phyloP scores from a whole-genome alignment of 2,888 invertebrate species.

The Pseudeuparius sepicola region DNA sequence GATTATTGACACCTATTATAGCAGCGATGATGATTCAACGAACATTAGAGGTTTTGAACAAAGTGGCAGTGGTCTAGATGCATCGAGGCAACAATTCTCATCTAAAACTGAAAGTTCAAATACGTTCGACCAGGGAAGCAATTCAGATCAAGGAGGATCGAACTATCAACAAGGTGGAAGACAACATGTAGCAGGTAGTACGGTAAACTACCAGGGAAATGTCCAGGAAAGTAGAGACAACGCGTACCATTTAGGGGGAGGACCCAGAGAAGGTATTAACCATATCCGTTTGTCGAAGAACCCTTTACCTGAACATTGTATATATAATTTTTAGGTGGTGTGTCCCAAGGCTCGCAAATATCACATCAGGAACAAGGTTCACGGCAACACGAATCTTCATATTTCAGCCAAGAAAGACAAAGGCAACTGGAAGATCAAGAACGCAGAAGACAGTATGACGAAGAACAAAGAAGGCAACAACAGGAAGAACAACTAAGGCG shows the following conservation, averaged over 20 bases:
- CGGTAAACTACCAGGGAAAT: slow-evolving; percentile 6
- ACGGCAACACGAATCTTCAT: too few relatives aligned
- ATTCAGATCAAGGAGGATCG: neutral
- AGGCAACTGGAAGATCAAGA: slow-evolving; percentile 4
- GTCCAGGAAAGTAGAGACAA: slow-evolving; percentile 16
- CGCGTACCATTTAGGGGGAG: slow-evolving; percentile 20
- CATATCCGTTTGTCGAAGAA: neutral
- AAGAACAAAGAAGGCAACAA: slow-evolving; percentile 14
- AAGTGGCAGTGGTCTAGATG: neutral
- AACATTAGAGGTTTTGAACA: slow-evolving; percentile 1
- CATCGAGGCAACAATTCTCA: neutral
- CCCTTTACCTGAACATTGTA: too few relatives aligned
- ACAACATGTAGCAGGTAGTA: slow-evolving; percentile 5
- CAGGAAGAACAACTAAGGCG: slow-evolving; percentile 14
- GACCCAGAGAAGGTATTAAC: slow-evolving; percentile 19
- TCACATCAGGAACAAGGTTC: too few relatives aligned
- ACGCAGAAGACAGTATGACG: neutral
- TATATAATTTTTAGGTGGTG: too few relatives aligned
- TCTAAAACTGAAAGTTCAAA: neutral
- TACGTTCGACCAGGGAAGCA: neutral
- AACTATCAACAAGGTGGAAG: neutral
- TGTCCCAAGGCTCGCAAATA: too few relatives aligned
- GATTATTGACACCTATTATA: slow-evolving; percentile 24
- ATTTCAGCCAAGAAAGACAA: too few relatives aligned
- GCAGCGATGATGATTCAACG: slow-evolving; percentile 15